A percentile compares a stretch with the other conserved stretches of the same genome.
These are phyloP conservation scores for Ectobius pallidus DNA, from an alignment of 2,888 invertebrate genomes.

Conservation along the genomic window DNA sequence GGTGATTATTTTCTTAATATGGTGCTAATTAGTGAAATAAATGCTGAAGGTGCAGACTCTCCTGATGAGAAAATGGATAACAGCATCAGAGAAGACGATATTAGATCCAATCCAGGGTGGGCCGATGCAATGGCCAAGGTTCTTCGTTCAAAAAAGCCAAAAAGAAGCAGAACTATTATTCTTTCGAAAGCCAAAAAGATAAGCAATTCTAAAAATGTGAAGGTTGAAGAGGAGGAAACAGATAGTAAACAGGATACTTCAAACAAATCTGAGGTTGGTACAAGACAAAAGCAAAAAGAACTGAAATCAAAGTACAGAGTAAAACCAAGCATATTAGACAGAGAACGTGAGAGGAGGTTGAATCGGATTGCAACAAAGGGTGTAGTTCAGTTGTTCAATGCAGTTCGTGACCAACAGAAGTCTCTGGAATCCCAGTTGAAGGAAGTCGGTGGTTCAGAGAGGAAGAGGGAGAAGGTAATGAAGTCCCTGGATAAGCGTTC, in stretches of 20 bases:
- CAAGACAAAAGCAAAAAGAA: no score
- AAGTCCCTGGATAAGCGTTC: slow-evolving; percentile 77
- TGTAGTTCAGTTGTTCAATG: slow-evolving; percentile 92
- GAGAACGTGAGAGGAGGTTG: slow-evolving; percentile 76
- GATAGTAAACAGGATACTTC: slow-evolving; percentile 56
- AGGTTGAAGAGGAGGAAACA: slow-evolving; percentile 67
- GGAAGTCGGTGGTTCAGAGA: slow-evolving; percentile 73
- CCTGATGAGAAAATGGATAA: no score
- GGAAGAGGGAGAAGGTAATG: slow-evolving; percentile 75
- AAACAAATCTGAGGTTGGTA: slow-evolving; percentile 43
- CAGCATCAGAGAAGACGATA: no score
- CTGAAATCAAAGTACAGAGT: slow-evolving; percentile 54
- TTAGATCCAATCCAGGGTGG: slow-evolving; percentile 71
- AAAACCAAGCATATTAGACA: slow-evolving; percentile 78
- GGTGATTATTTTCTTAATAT: no score
- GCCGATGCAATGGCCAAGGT: slow-evolving; percentile 84
- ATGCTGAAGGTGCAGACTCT: no score
- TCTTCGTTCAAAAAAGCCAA: slow-evolving; percentile 74
- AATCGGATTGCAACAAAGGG: slow-evolving; percentile 86
- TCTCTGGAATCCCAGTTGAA: slow-evolving; percentile 72
- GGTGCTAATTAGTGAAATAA: no score
- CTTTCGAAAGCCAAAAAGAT: slow-evolving; percentile 81
- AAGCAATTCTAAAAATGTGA: slow-evolving; percentile 59
- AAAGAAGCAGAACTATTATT: slow-evolving; percentile 74
- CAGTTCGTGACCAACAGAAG: slow-evolving; percentile 85